These are phyloP conservation scores for Zeugodacus cucurbitae DNA, from an alignment of 1,140 invertebrate genomes.

Conservation along the genomic window DNA sequence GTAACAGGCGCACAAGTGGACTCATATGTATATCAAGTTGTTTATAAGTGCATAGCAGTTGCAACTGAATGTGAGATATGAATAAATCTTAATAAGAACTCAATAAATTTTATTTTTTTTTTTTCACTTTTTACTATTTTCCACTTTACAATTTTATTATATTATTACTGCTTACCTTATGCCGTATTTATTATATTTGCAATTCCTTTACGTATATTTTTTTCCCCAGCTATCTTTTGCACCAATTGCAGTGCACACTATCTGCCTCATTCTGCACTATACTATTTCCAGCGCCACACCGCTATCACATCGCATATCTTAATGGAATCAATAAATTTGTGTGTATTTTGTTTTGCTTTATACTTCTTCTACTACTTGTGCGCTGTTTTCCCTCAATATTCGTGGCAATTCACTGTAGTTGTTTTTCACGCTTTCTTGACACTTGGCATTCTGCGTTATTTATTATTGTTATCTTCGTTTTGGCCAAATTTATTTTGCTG, in stretches of 20 bases:
- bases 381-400: neutral
- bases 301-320: neutral
- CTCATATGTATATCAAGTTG: neutral
- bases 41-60: neutral
- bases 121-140: neutral
- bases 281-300: neutral
- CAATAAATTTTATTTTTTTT: too few relatives aligned
- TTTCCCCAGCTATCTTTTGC: neutral
- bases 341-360: conserved; percentile 42
- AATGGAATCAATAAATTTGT: conserved; percentile 43
- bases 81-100: too few relatives aligned
- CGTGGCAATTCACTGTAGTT: neutral
- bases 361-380: neutral
- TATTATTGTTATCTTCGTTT: neutral
- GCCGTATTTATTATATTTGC: neutral
- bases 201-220: neutral
- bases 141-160: neutral
- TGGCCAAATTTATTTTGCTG: neutral
- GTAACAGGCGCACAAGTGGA: neutral
- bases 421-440: neutral
- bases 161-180: neutral
- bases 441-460: neutral
- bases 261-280: conserved; percentile 23
- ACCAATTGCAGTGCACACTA: neutral
- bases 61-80: too few relatives aligned